Conservation (phyloP, 1,140 invertebrate genomes). For the Proales similis region DNA sequence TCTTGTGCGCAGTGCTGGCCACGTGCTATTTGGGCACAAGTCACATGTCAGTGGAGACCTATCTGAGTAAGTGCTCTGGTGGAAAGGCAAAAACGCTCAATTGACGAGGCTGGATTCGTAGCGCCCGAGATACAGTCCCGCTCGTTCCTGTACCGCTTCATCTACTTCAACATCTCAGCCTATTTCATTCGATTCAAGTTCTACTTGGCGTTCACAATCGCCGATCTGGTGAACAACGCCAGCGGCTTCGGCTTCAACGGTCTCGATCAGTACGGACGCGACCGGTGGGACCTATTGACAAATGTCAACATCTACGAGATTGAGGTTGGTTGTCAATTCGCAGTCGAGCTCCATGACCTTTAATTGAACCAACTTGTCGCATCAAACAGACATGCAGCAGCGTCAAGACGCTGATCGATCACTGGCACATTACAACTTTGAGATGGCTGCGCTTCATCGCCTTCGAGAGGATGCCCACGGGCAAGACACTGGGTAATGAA, state of each 20-base stretch:
- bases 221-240: slow-evolving; percentile 85
- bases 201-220: slow-evolving; percentile 82
- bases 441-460: slow-evolving; percentile 73
- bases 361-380: too few relatives aligned
- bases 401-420: slow-evolving; percentile 57
- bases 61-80: too few relatives aligned
- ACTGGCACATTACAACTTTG: slow-evolving; percentile 82
- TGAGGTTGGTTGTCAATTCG: neutral
- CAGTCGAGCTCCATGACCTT: neutral
- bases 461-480: slow-evolving; percentile 67
- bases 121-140: neutral
- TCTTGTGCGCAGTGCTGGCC: too few relatives aligned
- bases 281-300: slow-evolving; percentile 75
- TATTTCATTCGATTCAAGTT: slow-evolving; percentile 76
- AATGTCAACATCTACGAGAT: slow-evolving; percentile 72
- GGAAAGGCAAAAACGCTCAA: too few relatives aligned
- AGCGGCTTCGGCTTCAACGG: slow-evolving; percentile 84
- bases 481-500: slow-evolving; percentile 54
- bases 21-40: too few relatives aligned
- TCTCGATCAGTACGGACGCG: slow-evolving; percentile 60
- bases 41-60: too few relatives aligned
- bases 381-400: slow-evolving; percentile 40
- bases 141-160: slow-evolving; percentile 15
- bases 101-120: too few relatives aligned
- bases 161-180: slow-evolving; percentile 18